Evolutionary conservation across 2,113 vertebrate species (phyloP), one percentile per base, ranked within the genome.

Genomic region (Paedocypris sp.): DNA sequence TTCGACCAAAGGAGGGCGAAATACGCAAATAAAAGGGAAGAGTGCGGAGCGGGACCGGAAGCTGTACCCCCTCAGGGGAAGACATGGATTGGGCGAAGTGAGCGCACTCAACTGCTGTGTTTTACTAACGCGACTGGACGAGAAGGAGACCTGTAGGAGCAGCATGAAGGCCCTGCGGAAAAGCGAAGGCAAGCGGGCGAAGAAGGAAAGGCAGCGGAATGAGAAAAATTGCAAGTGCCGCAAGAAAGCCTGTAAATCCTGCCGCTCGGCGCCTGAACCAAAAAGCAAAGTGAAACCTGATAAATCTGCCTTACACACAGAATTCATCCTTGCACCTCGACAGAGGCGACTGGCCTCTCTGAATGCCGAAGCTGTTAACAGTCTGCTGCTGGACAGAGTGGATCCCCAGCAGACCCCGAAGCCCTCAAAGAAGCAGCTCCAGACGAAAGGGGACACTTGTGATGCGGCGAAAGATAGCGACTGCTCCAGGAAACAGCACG

Each of bases 281-380:
- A 82, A 83, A 70, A 76, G 60, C 8, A 77, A 78, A 11, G 28
- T 62, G 1, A 79, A 84, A 73, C 61, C 53, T 1, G 75, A 77
- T 11, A 77, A 82, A 61, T 49, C 43, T 64, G 73, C 78, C 77
- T 78, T 75, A 58, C 48, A 67, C 26, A 46, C 60, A 15, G 36
- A 77, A 23, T 33, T 66, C 4, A 69, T 77, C 1, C 36, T 73
- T 0, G 90, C 92, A 78, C 92, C 93, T 26, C 85, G 95, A 45
- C 90, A 89, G 61, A 86, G 95, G 46, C 85, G 94, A n/a, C 75
- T 98, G 72, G 95, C 94, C 35, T 95, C 94, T n/a, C 87, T 99
- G 11, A 99, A 99, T 0, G 95, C 95, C 0, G 95, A 99, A 81
- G 95, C 94, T 0, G 88, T 99, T 36, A 98, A 97, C 80, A 97